Evolutionary conservation across 2,113 vertebrate species (phyloP), one percentile per base, ranked within the genome.

Genomic region (Leucopsar rothschildi): DNA sequence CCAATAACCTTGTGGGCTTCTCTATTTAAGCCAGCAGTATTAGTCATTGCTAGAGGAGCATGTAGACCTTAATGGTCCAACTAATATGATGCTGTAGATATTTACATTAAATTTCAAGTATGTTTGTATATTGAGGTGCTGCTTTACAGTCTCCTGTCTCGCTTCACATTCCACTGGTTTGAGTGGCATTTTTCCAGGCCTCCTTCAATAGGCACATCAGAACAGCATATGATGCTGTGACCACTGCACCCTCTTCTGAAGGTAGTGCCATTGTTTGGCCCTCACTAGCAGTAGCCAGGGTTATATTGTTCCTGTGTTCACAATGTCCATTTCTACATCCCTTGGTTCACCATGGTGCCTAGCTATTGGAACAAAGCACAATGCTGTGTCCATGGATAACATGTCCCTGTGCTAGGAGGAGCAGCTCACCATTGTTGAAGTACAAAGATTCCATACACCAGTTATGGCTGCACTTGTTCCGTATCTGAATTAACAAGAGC

Each of bases 351-450:
- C 3, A 1, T 79, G 70, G 70, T 64, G 64, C 42, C 47, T 53
- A 23, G 87, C 92, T 79, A 4, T 28, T 65, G 71, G 85, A 95
- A 95, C 83, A 88, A 86, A 93, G 70, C 92, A 93, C 93, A 92
- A 5, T 69, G 50, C 80, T 16, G 17, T 83, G 60, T 70, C 78
- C 86, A 2, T 92, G 92, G 17, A 5, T 56, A 76, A 27, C 1
- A 6, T 49, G 42, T 65, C 52, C 82, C 73, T 69, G 95, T 97
- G 90, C 95, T 72, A 95, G 91, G 93, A 96, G 75, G 73, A 90
- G 93, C 70, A 90, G 59, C 72, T 35, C 82, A 12, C 96, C 90
- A 96, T 97, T 97, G 97, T 97, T 75, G 85, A 60, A 82, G 53
- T 59, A 97, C 95, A 97, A 89, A 97, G 92, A 86, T 87, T 83